Conservation (phyloP, 2,113 vertebrate genomes). For the Macaca mulatta region DNA sequence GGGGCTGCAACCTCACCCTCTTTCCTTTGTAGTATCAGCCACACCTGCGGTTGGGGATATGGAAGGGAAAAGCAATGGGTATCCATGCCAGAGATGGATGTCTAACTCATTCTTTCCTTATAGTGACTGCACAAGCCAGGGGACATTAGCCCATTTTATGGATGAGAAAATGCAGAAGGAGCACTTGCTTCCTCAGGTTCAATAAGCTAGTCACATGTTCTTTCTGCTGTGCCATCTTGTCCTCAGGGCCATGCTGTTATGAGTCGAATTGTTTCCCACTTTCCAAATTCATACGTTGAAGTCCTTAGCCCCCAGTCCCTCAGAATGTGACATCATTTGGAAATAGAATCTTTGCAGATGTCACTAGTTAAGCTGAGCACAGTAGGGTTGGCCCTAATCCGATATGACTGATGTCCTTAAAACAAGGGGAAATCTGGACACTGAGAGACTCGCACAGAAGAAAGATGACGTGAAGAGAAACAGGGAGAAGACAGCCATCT, state of each 20-base stretch:
- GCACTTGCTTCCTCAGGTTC: not conserved
- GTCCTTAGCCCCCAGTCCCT: not conserved
- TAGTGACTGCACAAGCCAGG: not conserved
- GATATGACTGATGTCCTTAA: not conserved
- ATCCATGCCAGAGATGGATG: fast-evolving
- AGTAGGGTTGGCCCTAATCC: not conserved
- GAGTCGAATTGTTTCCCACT: not conserved
- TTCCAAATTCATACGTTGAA: not conserved
- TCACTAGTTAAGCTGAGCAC: not conserved
- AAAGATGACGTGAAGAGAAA: not conserved
- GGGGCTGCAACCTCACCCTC: fast-evolving
- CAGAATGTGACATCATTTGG: not conserved
- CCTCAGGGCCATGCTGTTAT: not conserved
- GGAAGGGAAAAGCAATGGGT: too few relatives aligned
- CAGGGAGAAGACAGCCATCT: not conserved
- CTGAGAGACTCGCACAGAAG: not conserved
- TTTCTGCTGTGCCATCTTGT: not conserved
- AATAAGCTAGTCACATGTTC: not conserved
- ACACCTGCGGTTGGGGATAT: not conserved
- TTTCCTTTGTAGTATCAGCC: not conserved
- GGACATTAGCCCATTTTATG: not conserved
- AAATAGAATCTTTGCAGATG: not conserved
- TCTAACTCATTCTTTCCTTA: not conserved
- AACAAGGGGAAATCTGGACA: not conserved
- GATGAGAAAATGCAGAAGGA: not conserved